These are phyloP conservation scores for Bhutanitis thaidina DNA, from an alignment of 2,888 invertebrate species.

Conservation along the genomic window DNA sequence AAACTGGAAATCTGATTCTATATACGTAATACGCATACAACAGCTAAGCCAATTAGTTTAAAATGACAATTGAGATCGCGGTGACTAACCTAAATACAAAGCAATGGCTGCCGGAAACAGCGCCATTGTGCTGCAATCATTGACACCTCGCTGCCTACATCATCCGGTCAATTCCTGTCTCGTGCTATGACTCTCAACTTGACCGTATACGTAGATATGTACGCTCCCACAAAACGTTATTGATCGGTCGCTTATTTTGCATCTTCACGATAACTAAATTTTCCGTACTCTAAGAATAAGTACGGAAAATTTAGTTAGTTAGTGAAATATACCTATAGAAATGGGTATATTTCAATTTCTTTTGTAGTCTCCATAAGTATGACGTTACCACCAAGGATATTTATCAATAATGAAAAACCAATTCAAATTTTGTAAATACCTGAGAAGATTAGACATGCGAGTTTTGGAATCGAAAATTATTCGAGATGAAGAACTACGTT, in stretches of 20 bases:
- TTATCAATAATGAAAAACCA: too few species aligned
- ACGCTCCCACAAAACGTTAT: constrained; percentile 13
- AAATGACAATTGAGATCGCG: constrained; percentile 70
- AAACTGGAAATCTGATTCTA: constrained; percentile 33
- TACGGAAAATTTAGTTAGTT: too few species aligned
- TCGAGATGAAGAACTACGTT: too few species aligned
- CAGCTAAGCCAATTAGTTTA: constrained; percentile 68
- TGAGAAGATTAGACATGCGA: too few species aligned
- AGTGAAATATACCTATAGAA: too few species aligned
- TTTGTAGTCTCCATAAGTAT: too few species aligned
- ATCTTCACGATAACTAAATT: background rate
- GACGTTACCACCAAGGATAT: too few species aligned
- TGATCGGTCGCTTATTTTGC: background rate
- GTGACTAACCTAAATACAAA: constrained; percentile 79
- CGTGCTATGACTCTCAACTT: constrained; percentile 36
- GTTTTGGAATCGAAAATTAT: too few species aligned
- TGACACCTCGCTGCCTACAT: constrained; percentile 70
- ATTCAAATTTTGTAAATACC: too few species aligned
- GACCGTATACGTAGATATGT: constrained; percentile 13
- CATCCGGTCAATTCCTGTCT: constrained; percentile 70
- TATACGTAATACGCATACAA: constrained; percentile 49
- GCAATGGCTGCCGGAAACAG: constrained; percentile 65
- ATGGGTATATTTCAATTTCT: too few species aligned
- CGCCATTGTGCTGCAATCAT: constrained; percentile 76
- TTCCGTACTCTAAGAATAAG: too few species aligned